Evolutionary conservation across 2,888 invertebrate species (phyloP), one percentile per base, ranked within the genome.

Genomic region (Sminthurinus aureus): DNA sequence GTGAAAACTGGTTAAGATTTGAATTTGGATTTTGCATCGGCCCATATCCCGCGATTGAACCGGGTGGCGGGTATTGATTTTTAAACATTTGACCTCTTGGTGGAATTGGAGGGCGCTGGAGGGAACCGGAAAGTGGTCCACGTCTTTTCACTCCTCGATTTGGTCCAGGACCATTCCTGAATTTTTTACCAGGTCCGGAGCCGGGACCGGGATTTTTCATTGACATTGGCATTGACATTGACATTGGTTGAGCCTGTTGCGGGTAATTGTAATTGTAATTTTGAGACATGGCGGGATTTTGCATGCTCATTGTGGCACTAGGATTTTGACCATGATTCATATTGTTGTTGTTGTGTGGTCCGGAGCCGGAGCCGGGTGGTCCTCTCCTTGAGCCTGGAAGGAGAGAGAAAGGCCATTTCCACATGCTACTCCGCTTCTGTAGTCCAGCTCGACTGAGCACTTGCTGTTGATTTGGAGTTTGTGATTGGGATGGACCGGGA

Each of bases 371-470:
- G 4, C 51, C 20, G 51, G 51, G 20, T 75, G 58, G 51, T n/a
- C 71, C 26, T 11, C 79, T 38, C 6, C 38, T 38, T 38, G 38
- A 38, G 24, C 64, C 79, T 13, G 81, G 81, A 18, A 81, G 24
- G 13, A 83, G 50, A 73, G 51, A 52, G 20, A 83, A 74, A 9
- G 85, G 85, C 85, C 84, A 84, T 51, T 82, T 78, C 85, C 84
- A 85, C 51, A 79, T 76, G 71, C 85, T 85, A 4, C 83, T 81
- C n/a, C 84, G 69, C 38, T 85, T 85, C 76, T 84, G 85, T 6
- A 84, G 67, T 1, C 78, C 74, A 11, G 67, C 58, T 22, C 80
- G 81, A 69, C 67, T 75, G 2, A 80, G 50, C 11, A 6, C 50
- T 64, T 12, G 26, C 22, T 50, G 64, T 58, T 58, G 58, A 51